Evolutionary conservation across 64 coral and sea anemone species (phyloP), one percentile per base, ranked within the genome.

Genomic region (Stichodactyla helianthus): DNA sequence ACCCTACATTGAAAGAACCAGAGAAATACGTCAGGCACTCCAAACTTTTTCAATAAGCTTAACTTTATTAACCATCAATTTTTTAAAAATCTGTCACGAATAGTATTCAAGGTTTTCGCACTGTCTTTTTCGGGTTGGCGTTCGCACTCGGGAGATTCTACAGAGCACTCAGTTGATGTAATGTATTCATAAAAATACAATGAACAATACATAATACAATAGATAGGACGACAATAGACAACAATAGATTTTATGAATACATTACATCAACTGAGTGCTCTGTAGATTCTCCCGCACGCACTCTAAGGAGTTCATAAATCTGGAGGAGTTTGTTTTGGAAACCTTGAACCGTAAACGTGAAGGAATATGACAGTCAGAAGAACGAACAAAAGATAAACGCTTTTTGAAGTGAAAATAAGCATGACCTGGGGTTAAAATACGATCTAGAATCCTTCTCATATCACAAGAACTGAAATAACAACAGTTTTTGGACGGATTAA

Each of bases 381-480:
- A 74, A 74, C 4, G 12, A 11, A 4, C 22, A 74, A 58, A 74
- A 31, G 25, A 74, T n/a, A 23, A 74, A 74, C n/a, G 25, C 68
- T 74, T 27, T 58, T 74, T 28, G 11, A 31, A 11, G 68, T 11
- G 25, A 74, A 74, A 74, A 27, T 74, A 74, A 74, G 27, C 68
- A 6, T 74, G 68, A 74, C 68, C 68, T 14, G 4, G 26, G 68
- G 68, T 74, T 27, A 74, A 35, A 26, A 74, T 74, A 74, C 68
- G 10, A n/a, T 31, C 25, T 0, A 11, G 10, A 4, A 74, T 74
- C 10, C 68, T 74, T n/a, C 25, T 27, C 68, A 74, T 9, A 74
- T 74, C 68, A 74, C 68, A 27, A 74, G 25, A n/a, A 74, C 68
- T 74, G 68, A 74, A 74, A 74, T 9, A 74, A 74, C 68, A 74